Base-by-base conservation (phyloP, 2,888 invertebrate species). In the Siphonodentalium dalli region DNA sequence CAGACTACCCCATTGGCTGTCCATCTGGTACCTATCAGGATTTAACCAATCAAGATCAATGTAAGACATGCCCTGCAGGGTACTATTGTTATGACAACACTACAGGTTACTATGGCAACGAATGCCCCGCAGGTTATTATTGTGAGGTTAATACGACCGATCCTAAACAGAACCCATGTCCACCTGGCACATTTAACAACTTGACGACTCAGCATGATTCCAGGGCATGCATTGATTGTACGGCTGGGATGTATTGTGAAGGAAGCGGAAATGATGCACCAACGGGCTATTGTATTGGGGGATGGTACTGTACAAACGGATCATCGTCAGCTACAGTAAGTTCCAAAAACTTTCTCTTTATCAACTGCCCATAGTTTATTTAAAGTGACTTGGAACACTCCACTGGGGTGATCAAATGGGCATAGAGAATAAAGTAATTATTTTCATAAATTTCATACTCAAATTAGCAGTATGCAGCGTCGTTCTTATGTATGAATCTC, bases 11-110 rank as follows among this genome's bases (percentile, higher is more conserved):
- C 18, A 65, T 68, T 59, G 74, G 68, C 47, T 79, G 79, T 51
- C 70, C 75, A 26, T 68, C 76, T 9, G 79, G 79, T 13, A 65
- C 68, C 6, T 79, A 76, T 61, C 78, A 79, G 47, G 69, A 74
- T 61, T 54, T 69, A 42, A 66, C 68, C 62, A 71, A 70, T 58
- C 72, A 74, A 61, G 62, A 60, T 15, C 48, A 55, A 27, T 79
- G 79, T 67, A 72, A 70, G 55, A 56, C 47, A 34, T 79, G 79
- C 54, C 76, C 75, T 7, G 69, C 62, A 20, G 79, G 79, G 2
- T 69, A 76, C 57, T 79, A 64, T 59, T 79, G 79, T 46, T 61
- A 62, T 28, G 69, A 66, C 34, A 78, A 76, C 54, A 76, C 78
- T 1, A 68, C 75, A 11, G 75, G 77, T 56, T 76, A 69, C 57